Percentiles rank a stretch among this genome's conserved stretches.
Evolutionary conservation across 2,797 vertebrate genomes (phyloP).

Genomic region (Sus cebifrons): DNA sequence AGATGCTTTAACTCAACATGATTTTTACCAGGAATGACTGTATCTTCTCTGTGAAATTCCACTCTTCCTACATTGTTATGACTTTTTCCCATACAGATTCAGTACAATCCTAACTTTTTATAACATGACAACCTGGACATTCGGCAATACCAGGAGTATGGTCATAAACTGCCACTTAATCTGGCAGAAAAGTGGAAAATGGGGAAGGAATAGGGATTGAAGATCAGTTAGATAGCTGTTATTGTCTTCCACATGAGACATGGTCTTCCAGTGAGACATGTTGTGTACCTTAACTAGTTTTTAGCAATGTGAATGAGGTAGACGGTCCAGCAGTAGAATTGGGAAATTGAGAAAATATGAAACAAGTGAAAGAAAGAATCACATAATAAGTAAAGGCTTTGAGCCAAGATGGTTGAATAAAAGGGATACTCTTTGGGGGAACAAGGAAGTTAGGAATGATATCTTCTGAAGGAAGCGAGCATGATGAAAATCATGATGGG

Average conservation of each 20-base stretch:
- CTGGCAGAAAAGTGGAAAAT: background rate
- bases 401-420: background rate
- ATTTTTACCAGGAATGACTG: background rate
- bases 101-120: conserved; percentile 1
- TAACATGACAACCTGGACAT: background rate
- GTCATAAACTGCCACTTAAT: conserved; percentile 15
- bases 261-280: background rate
- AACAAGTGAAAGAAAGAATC: background rate
- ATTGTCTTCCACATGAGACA: background rate
- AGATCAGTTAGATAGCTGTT: background rate
- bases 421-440: background rate
- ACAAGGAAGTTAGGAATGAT: background rate
- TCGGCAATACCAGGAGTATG: background rate
- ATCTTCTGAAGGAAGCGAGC: background rate
- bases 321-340: background rate
- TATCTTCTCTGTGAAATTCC: background rate
- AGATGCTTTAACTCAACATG: background rate
- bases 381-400: background rate
- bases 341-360: background rate
- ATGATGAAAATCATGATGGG: background rate
- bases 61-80: background rate
- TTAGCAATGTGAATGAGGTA: background rate
- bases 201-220: background rate
- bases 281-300: background rate
- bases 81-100: background rate